Conservation (phyloP, 2,888 invertebrate species). For the Melanostoma mellinum region DNA sequence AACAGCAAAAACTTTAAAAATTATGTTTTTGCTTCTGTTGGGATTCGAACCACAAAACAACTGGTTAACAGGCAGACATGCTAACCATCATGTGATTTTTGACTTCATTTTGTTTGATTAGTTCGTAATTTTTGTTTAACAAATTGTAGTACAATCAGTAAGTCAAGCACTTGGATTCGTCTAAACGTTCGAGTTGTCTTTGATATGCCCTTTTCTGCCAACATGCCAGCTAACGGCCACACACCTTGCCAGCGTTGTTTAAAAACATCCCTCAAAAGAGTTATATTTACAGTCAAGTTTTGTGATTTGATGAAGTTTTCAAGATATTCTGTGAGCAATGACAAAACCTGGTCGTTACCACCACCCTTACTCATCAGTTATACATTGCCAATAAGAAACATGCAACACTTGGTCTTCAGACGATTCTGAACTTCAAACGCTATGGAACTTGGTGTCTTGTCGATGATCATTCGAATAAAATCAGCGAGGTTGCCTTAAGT, state of each 20-base stretch:
- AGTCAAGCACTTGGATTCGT: slow-evolving; percentile 86
- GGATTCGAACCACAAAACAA: no score
- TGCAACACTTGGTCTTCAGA: slow-evolving; percentile 76
- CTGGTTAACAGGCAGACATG: no score
- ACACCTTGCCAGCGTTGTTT: slow-evolving; percentile 87
- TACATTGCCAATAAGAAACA: slow-evolving; percentile 76
- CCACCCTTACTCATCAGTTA: slow-evolving; percentile 64
- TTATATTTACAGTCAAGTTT: slow-evolving; percentile 83
- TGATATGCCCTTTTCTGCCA: slow-evolving; percentile 85
- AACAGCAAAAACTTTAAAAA: no score
- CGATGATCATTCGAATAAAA: slow-evolving; percentile 76
- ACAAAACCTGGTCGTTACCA: slow-evolving; percentile 67
- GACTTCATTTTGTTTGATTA: slow-evolving; percentile 75
- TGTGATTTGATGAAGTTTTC: slow-evolving; percentile 77
- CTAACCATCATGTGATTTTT: no score
- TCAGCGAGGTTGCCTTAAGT: slow-evolving; percentile 76
- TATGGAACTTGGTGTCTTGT: slow-evolving; percentile 75
- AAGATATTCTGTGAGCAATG: slow-evolving; percentile 75
- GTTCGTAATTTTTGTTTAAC: slow-evolving; percentile 84
- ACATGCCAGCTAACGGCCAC: slow-evolving; percentile 84
- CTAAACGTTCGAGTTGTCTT: slow-evolving; percentile 85
- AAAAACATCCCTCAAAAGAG: slow-evolving; percentile 86
- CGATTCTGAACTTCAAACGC: slow-evolving; percentile 75
- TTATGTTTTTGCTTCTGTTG: no score
- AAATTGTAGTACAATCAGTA: no score